Evolutionary conservation across 2,888 invertebrate genomes (phyloP).

Genomic region (Chorisops tibialis): DNA sequence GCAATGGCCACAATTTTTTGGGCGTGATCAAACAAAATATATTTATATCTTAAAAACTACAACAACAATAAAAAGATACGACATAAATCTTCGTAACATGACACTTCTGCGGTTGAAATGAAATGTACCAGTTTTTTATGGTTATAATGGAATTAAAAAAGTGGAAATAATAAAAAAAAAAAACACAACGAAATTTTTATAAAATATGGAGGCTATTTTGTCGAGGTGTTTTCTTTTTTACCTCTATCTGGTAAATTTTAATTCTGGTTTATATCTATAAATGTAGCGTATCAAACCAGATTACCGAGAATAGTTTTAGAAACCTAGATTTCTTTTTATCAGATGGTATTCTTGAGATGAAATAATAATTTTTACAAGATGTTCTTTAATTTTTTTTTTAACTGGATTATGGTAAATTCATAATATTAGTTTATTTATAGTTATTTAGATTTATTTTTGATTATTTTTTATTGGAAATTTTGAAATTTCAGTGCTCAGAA

Average conservation of each 20-base stretch:
- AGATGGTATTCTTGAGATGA: no score
- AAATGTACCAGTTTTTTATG: constrained; percentile 31
- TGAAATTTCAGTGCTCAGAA: no score
- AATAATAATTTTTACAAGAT: no score
- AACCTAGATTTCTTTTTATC: no score
- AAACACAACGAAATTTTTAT: constrained; percentile 21
- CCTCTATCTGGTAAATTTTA: neutral
- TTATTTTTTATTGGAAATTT: no score
- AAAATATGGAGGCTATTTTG: constrained; percentile 31
- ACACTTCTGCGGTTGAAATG: constrained; percentile 34
- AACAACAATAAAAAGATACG: constrained; percentile 25
- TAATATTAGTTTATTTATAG: no score
- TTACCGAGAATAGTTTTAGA: no score
- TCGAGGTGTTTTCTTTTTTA: constrained; percentile 16
- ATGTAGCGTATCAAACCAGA: no score
- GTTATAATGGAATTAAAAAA: constrained; percentile 26
- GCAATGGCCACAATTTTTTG: constrained; percentile 30
- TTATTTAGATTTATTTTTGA: no score
- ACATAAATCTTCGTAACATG: constrained; percentile 35
- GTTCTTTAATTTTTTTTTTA: no score
- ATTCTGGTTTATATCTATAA: neutral
- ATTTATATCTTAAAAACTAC: neutral
- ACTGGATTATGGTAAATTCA: no score
- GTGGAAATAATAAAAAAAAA: no score
- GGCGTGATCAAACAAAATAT: constrained; percentile 33